Base-by-base conservation (phyloP, 2,888 invertebrate species). In the Trichogramma dendrolimi region DNA sequence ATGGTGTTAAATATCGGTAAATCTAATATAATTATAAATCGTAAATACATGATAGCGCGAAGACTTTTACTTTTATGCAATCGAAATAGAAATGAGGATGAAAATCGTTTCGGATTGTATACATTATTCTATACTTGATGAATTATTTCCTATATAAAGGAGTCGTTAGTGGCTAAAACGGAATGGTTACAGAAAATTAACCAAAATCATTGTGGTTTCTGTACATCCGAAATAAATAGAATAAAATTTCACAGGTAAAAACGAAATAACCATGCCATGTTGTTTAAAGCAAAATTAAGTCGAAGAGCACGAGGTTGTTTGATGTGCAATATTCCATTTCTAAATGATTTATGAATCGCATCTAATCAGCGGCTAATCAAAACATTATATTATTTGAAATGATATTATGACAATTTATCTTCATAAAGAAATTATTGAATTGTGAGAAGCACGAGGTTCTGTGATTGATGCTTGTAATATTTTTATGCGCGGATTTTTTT, bases 41-140 rank as follows among this genome's bases (percentile, higher is more conserved):
- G 65, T 71, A 71, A 73, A 74, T 75, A 75, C 74, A 59, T 58
- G 63, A 76, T 73, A 76, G 76, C 78, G 74, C 76, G 77, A 78
- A 77, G 73, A 77, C 75, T 78, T 78, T 72, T 78, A 78, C 73
- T 76, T 77, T 78, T 10, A 46, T 10, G 46, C 8, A 46, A 11
- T 46, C 10, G n/a, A 46, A 8, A 46, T 8, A 46, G n/a, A 46
- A 46, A 46, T 8, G n/a, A 46, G 8, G 2, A 46, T 46, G 8
- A 46, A 46, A 11, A 46, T 46, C 11, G 10, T 11, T 8, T 11
- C 8, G 3, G 8, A 46, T 27, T 27, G 27, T 27, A 27, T 27
- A 27, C 27, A 27, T 27, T 27, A 27, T 27, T 27, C 27, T 27
- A 27, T 27, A 27, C 27, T 27, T 27, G 14, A 14, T 14, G 27